Evolutionary conservation across 2,888 invertebrate genomes (phyloP).

Genomic region (Erannis defoliaria): DNA sequence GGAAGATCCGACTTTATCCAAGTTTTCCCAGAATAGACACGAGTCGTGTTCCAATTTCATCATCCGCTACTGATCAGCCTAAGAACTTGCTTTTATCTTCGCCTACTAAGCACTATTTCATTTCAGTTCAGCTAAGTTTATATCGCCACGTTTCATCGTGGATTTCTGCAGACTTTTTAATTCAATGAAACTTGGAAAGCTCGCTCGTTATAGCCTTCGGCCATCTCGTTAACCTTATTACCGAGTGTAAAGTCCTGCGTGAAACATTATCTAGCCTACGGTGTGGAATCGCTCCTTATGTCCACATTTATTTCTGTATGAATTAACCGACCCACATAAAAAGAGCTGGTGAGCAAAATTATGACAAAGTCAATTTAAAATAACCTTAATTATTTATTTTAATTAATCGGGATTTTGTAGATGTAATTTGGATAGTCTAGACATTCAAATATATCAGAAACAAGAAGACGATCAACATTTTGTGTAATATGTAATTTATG

Average conservation of each 20-base stretch:
- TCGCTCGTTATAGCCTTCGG: slow-evolving; percentile 71
- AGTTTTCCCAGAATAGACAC: slow-evolving; percentile 65
- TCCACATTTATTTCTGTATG: slow-evolving; percentile 50
- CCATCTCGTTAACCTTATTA: slow-evolving; percentile 79
- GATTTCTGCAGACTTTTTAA: slow-evolving; percentile 54
- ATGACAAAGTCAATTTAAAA: not conserved
- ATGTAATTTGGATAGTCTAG: not conserved
- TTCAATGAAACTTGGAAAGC: slow-evolving; percentile 66
- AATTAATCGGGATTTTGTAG: too few relatives aligned
- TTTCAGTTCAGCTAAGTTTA: slow-evolving; percentile 25
- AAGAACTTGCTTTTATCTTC: slow-evolving; percentile 39
- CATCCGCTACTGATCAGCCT: slow-evolving; percentile 41
- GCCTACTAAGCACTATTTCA: slow-evolving; percentile 28
- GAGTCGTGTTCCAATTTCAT: slow-evolving; percentile 52
- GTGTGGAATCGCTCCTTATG: slow-evolving; percentile 43
- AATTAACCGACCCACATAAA: slow-evolving; percentile 54
- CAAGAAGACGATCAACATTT: too few relatives aligned
- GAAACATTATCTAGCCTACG: slow-evolving; percentile 45
- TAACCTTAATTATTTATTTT: not conserved
- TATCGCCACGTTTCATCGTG: slow-evolving; percentile 25
- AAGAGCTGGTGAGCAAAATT: slow-evolving; percentile 36
- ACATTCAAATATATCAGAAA: not conserved
- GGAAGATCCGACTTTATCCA: slow-evolving; percentile 64
- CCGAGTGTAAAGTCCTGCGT: slow-evolving; percentile 59
- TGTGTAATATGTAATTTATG: too few relatives aligned